Conservation (phyloP, 2,888 invertebrate genomes). For the Parnassius orleans region DNA sequence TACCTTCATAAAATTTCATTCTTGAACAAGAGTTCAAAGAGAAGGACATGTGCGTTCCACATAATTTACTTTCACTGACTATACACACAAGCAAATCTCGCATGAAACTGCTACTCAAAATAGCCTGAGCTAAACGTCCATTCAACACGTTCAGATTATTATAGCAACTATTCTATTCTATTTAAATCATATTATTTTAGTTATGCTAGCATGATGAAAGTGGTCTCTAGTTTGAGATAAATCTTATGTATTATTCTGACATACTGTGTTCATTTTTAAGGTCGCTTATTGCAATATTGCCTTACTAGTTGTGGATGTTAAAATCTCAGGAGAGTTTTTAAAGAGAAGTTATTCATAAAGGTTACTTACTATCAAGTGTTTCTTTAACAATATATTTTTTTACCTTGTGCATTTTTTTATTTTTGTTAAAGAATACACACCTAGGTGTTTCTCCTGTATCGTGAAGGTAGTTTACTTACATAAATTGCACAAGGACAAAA, state of each 20-base stretch:
- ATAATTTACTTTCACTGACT: conserved; percentile 24
- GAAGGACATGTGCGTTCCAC: conserved; percentile 16
- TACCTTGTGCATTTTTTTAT: too few species aligned
- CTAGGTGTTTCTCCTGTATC: too few species aligned
- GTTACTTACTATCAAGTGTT: too few species aligned
- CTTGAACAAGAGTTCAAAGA: conserved; percentile 10
- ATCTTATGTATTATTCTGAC: conserved; percentile 4
- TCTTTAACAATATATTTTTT: too few species aligned
- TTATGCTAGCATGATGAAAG: conserved; percentile 4
- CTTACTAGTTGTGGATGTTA: too few species aligned
- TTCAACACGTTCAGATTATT: conserved; percentile 8
- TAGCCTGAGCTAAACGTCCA: conserved; percentile 13
- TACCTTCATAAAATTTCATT: conserved; percentile 8
- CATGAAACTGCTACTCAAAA: conserved; percentile 19
- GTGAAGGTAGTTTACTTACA: too few species aligned
- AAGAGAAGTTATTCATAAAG: too few species aligned
- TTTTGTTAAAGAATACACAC: too few species aligned
- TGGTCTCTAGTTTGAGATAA: conserved; percentile 9
- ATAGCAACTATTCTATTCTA: background rate
- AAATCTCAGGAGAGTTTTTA: too few species aligned
- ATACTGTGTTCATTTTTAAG: background rate
- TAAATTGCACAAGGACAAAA: too few species aligned
- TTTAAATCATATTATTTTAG: background rate
- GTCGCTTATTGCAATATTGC: too few species aligned
- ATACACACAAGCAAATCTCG: conserved; percentile 17